phyloP scores from a whole-genome alignment of 2,888 invertebrate genomes.

The Drosophila borborema region DNA sequence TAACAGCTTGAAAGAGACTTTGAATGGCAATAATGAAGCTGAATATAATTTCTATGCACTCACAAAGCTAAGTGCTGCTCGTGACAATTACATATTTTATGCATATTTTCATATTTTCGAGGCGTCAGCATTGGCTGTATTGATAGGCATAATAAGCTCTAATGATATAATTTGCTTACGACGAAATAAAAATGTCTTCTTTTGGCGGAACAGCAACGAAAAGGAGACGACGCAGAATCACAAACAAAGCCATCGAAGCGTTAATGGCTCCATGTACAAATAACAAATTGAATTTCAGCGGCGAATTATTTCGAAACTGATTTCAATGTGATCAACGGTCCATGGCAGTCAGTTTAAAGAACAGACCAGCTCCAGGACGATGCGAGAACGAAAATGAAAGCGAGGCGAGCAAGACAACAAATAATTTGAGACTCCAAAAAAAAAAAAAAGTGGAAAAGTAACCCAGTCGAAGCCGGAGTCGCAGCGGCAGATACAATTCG shows the following conservation, averaged over 20 bases:
- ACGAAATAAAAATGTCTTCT: slow-evolving; percentile 55
- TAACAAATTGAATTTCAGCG: slow-evolving; percentile 78
- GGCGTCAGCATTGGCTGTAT: slow-evolving; percentile 14
- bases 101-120: slow-evolving; percentile 30
- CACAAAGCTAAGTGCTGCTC: slow-evolving; percentile 26
- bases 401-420: slow-evolving; percentile 31
- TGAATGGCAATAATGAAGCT: background rate
- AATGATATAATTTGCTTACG: slow-evolving; percentile 75
- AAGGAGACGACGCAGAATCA: slow-evolving; percentile 29
- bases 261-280: slow-evolving; percentile 75
- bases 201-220: background rate
- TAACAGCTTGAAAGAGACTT: background rate
- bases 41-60: background rate
- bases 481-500: slow-evolving; percentile 28
- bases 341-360: slow-evolving; percentile 68
- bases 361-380: slow-evolving; percentile 15
- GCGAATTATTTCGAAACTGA: slow-evolving; percentile 78
- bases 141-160: slow-evolving; percentile 59
- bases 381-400: slow-evolving; percentile 3
- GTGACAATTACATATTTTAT: slow-evolving; percentile 37
- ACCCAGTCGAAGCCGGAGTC: slow-evolving; percentile 27
- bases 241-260: slow-evolving; percentile 71
- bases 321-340: slow-evolving; percentile 78
- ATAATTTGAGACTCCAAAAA: slow-evolving; percentile 47
- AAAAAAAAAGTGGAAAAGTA: slow-evolving; percentile 35